phyloP scores from a whole-genome alignment of 2,113 vertebrate species.

The Xiphophorus hellerii region DNA sequence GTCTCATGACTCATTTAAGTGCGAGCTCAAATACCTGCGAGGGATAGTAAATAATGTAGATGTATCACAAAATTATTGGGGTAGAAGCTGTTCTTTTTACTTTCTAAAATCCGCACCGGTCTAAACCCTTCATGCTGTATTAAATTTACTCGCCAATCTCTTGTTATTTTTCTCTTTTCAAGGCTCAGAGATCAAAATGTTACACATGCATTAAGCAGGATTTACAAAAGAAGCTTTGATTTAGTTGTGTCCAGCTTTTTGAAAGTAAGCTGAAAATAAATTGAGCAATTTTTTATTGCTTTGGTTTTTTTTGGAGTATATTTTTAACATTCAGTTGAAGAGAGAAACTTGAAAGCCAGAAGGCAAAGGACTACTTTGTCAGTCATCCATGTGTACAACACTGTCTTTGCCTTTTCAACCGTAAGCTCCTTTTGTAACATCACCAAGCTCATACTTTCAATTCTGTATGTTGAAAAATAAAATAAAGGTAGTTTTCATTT shows the following conservation, averaged over 20 bases:
- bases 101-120: slow-evolving; percentile 16
- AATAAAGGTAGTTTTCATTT: slow-evolving; percentile 6
- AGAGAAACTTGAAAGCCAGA: slow-evolving; percentile 27
- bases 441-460: slow-evolving; percentile 12
- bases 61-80: slow-evolving; percentile 59
- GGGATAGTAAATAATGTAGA: slow-evolving; percentile 66
- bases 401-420: slow-evolving; percentile 20
- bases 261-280: slow-evolving; percentile 18
- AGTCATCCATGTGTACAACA: slow-evolving; percentile 9
- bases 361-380: slow-evolving; percentile 27
- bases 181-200: slow-evolving; percentile 14
- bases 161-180: background rate
- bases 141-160: slow-evolving; percentile 22
- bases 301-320: background rate
- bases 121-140: slow-evolving; percentile 16
- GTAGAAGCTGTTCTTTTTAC: slow-evolving; percentile 48
- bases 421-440: slow-evolving; percentile 22
- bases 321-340: background rate
- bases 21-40: slow-evolving; percentile 60
- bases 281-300: slow-evolving; percentile 5
- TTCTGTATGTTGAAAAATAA: background rate
- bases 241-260: slow-evolving; percentile 9
- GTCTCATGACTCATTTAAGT: slow-evolving; percentile 64
- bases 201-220: background rate
- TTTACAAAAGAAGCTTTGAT: slow-evolving; percentile 14